Evolutionary conservation across 2,797 vertebrate genomes (phyloP).

Genomic region (Gobionotothen gibberifrons): DNA sequence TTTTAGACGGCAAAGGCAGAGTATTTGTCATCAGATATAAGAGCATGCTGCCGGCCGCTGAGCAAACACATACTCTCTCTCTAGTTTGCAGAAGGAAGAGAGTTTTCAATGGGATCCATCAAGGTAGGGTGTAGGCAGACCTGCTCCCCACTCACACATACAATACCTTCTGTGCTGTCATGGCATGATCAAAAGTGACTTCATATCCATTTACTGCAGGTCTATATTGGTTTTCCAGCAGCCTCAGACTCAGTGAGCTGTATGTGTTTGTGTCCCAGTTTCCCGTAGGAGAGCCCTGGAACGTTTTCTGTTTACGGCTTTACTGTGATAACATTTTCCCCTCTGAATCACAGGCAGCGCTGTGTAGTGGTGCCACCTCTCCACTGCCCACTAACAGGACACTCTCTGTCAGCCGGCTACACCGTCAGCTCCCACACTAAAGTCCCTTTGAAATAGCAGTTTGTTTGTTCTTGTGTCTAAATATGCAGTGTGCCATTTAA

Average conservation of each 20-base stretch:
- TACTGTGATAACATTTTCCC: conserved; percentile 81
- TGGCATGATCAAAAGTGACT: conserved; percentile 45
- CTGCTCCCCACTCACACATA: conserved; percentile 19
- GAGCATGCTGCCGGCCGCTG: conserved; percentile 34
- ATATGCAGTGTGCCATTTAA: conserved; percentile 63
- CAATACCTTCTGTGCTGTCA: conserved; percentile 41
- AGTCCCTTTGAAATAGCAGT: conserved; percentile 76
- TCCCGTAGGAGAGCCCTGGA: conserved; percentile 68
- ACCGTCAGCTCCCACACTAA: conserved; percentile 70
- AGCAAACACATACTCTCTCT: conserved; percentile 63
- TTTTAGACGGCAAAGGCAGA: conserved; percentile 65
- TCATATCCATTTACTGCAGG: conserved; percentile 52
- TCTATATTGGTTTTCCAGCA: conserved; percentile 42
- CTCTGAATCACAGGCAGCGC: conserved; percentile 78
- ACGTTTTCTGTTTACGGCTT: conserved; percentile 75
- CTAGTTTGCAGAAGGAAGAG: conserved; percentile 40
- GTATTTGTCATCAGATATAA: conserved; percentile 54
- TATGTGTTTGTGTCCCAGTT: conserved; percentile 75
- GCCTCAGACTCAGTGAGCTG: conserved; percentile 58
- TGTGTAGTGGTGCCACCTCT: conserved; percentile 74
- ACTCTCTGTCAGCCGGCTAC: conserved; percentile 71
- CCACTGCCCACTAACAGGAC: conserved; percentile 72
- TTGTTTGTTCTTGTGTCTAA: conserved; percentile 73
- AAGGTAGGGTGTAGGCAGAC: conserved; percentile 12
- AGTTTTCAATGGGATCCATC: conserved; percentile 8